These are phyloP conservation scores for Aphelinus atriplicis DNA, from an alignment of 1,140 invertebrate genomes.

Conservation along the genomic window DNA sequence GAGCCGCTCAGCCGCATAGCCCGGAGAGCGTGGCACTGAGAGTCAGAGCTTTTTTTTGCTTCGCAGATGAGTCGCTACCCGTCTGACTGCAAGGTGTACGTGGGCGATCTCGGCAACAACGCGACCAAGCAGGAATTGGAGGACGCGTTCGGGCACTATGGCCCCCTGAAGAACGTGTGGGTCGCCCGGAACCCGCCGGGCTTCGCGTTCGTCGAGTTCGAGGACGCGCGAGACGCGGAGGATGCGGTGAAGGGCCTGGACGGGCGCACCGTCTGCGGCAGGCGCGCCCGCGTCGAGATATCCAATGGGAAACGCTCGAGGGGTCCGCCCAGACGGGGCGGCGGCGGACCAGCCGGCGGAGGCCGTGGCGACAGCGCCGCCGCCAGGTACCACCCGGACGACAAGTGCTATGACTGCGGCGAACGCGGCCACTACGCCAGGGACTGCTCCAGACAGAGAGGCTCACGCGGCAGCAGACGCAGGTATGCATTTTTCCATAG, in stretches of 20 bases:
- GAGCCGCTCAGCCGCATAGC: no score
- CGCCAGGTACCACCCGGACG: conserved; percentile 76
- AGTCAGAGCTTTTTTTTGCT: no score
- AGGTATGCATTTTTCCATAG: conserved; percentile 55
- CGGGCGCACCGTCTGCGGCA: conserved; percentile 85
- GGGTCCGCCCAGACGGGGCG: conserved; percentile 63
- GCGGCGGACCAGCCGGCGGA: conserved; percentile 27
- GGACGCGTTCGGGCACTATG: conserved; percentile 95
- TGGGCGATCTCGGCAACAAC: conserved; percentile 90
- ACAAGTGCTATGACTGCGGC: conserved; percentile 92
- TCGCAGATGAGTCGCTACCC: conserved; percentile 78
- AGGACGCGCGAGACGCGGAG: conserved; percentile 89
- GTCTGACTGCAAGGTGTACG: conserved; percentile 95
- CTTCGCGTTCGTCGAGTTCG: conserved; percentile 97
- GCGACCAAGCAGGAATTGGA: conserved; percentile 92
- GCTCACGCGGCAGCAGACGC: conserved; percentile 68
- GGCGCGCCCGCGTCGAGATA: conserved; percentile 89
- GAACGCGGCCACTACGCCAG: conserved; percentile 91
- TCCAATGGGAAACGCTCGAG: conserved; percentile 81
- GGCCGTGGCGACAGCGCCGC: conserved; percentile 55
- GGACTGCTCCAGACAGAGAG: conserved; percentile 79
- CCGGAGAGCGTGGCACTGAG: no score
- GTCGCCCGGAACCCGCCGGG: conserved; percentile 92
- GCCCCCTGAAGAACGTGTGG: conserved; percentile 93
- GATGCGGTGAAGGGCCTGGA: conserved; percentile 85